These are phyloP conservation scores for Leptinotarsa peninsularis DNA, from an alignment of 2,888 invertebrate genomes.

Conservation along the genomic window DNA sequence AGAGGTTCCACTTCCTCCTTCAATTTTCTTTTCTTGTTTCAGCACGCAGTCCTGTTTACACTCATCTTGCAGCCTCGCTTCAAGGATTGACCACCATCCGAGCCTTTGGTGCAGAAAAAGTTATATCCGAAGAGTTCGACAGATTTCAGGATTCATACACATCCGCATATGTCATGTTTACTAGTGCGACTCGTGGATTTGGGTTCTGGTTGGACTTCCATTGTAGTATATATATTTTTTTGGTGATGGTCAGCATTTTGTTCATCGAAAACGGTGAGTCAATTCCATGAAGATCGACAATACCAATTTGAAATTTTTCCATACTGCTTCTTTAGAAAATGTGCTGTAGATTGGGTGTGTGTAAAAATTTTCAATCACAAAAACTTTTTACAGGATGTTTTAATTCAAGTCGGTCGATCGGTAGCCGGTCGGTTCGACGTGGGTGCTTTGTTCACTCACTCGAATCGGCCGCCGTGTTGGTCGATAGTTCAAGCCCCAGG, in stretches of 20 bases:
- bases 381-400: too few relatives aligned
- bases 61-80: constrained; percentile 79
- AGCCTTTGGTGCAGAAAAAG: constrained; percentile 74
- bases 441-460: too few relatives aligned
- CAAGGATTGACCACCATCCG: constrained; percentile 82
- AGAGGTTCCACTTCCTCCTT: too few relatives aligned
- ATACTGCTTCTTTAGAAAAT: neutral
- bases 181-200: constrained; percentile 74
- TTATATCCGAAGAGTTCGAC: constrained; percentile 72
- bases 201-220: constrained; percentile 78
- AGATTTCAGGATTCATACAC: constrained; percentile 75
- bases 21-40: constrained; percentile 43
- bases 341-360: neutral
- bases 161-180: constrained; percentile 78
- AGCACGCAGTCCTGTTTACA: constrained; percentile 84
- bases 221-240: constrained; percentile 73
- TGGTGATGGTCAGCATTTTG: constrained; percentile 73
- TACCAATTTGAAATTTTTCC: neutral
- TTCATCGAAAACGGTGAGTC: neutral
- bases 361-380: too few relatives aligned
- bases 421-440: too few relatives aligned
- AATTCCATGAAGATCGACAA: neutral
- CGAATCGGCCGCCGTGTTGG: too few relatives aligned
- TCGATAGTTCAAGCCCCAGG: too few relatives aligned
- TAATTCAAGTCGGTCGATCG: too few relatives aligned